Evolutionary conservation across 53 echinoderm and acorn worm genomes (phyloP), one percentile per base, ranked within the genome.

Genomic region (Astropecten irregularis): DNA sequence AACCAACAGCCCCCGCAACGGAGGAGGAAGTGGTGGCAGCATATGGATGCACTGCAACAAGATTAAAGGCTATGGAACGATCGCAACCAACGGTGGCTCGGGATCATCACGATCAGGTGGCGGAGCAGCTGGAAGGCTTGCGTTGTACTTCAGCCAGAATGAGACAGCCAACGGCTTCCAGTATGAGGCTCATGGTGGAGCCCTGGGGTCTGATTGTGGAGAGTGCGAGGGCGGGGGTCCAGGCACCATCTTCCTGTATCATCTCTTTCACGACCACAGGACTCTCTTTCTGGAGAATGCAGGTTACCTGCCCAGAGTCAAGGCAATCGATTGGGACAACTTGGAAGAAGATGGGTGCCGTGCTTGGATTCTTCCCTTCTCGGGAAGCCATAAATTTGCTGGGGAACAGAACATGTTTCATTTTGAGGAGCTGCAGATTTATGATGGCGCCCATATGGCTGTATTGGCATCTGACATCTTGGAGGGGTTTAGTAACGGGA

Each of bases 381-480:
- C 95, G 19, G 95, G 95, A 11, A 57, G 47, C n/a, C 92, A 95
- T 74, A 69, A 82, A 7, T 92, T 92, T 92, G 95, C 95, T 47
- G 89, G 84, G 16, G 52, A 67, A 4, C 89, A 84, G 51, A 89
- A 92, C 46, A 85, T 87, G 68, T 95, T 89, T 37, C 90, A 85
- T 72, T 95, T 95, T 92, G 95, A 95, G 62, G 95, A 95, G 60
- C 76, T 95, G 38, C 95, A 95, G 81, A 87, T 95, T 18, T 95
- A 92, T 69, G 90, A 90, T 40, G 87, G 86, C 39, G 95, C 92
- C 47, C 95, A 95, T 49, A 40, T 95, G 49, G 95, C 95, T 40
- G 87, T 92, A 11, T 37, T 89, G 22, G 73, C 77, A 25, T 73
- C 89, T 1, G 87, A 89, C 25, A 76, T 73, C 27, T 87, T 92